Evolutionary conservation across 2,797 vertebrate genomes (phyloP), one percentile per base, ranked within the genome.

Genomic region (Denticeps clupeoides): DNA sequence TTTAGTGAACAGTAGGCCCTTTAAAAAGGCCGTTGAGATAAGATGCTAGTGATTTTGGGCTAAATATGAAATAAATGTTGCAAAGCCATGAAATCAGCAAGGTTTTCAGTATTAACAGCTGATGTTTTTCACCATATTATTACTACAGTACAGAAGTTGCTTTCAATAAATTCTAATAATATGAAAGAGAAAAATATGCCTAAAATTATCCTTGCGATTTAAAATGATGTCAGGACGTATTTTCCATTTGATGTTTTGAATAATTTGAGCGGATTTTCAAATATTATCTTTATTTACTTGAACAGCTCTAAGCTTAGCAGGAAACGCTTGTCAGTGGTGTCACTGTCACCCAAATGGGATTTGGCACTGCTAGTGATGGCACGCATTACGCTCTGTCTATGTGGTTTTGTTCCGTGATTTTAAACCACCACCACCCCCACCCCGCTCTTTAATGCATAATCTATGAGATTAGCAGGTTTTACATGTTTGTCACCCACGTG

Each of bases 301-400:
- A 8, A 8, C 16, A 33, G 33, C 5, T 35, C 46, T 32, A 22
- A 43, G 43, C 37, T 58, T 55, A 55, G 42, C 52, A 49, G 33
- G 16, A 55, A 33, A 43, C 52, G 49, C 41, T 51, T 41, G 43
- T 51, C 55, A 48, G 47, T 50, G 56, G 32, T 35, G 42, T 51
- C 43, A 48, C 50, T 53, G 41, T 62, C 26, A 49, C 47, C 44
- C 47, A 49, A 52, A 62, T 28, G 12, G 45, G 56, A 62, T 62
- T 62, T 55, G 25, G 52, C 19, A 7, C 1, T 51, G n/a, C 13
- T 38, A 43, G 46, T 46, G n/a, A 51, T 29, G 8, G 28, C 21
- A 18, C 18, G 10, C 6, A 29, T 35, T 41, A 29, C 38, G 45
- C 40, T 35, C 29, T 58, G 46, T 49, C 24, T 50, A 42, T 28